Evolutionary conservation across 1,140 invertebrate species (phyloP), one percentile per base, ranked within the genome.

Genomic region (Drosophila saltans): DNA sequence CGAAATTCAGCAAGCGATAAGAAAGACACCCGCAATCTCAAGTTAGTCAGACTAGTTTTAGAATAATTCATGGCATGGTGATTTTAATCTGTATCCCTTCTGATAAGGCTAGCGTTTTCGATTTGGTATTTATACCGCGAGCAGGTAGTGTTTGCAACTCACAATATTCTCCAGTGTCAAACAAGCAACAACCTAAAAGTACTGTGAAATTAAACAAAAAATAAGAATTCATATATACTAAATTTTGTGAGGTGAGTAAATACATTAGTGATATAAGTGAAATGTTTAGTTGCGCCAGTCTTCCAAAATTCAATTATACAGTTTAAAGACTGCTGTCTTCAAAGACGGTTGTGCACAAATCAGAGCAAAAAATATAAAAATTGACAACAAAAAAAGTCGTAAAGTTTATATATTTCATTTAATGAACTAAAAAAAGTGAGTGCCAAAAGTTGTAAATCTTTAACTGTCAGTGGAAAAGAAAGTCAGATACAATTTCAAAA

Each of bases 111-210:
- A 1, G 33, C 33, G 16, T 59, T 33, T 40, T 59, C 33, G 21
- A 58, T 36, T 59, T 59, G 30, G 30, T 39, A 59, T 59, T 24
- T 59, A 59, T 36, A 59, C n/a, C 4, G 8, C 2, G 2, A 24
- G 33, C 33, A 39, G 28, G 2, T 24, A 11, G 3, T 59, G 57
- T 24, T n/a, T 28, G n/a, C 16, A 1, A 24, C 5, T 40, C 57
- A 36, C 28, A 59, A 16, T 9, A 40, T 39, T 59, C 8, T 16
- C n/a, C 16, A 9, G 9, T 39, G 11, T 21, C 33, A 8, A 59
- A 11, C 57, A 59, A 59, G 57, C 33, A 59, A 24, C n/a, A 56
- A 56, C 9, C 11, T 28, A 48, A 48, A 16, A 48, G 45, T 33
- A 3, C 24, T 26, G 10, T 7, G 41, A 43, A 43, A 3, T 52